Percentiles rank a stretch among this genome's conserved stretches.
Evolutionary conservation across 2,888 invertebrate species (phyloP).

Genomic region (Falcaria lacertinaria): DNA sequence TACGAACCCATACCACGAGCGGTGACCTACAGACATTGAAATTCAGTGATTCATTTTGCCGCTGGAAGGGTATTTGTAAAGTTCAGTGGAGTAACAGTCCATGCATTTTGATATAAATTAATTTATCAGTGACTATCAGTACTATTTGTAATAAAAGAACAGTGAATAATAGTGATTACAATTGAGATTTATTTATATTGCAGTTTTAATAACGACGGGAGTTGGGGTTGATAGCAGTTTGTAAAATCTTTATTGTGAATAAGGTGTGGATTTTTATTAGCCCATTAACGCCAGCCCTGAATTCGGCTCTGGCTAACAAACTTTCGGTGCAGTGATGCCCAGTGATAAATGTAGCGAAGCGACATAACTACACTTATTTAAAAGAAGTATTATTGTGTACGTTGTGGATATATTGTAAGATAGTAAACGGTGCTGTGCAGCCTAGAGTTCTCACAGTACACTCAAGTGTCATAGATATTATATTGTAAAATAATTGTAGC

Average conservation of each 20-base stretch:
- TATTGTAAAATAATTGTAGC: too few species aligned
- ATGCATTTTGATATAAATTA: neutral
- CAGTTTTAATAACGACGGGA: too few species aligned
- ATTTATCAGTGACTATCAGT: neutral
- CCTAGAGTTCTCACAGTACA: too few species aligned
- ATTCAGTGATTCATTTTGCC: neutral
- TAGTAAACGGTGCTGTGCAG: slow-evolving; percentile 20
- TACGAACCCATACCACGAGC: slow-evolving; percentile 29
- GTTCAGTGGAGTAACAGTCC: neutral
- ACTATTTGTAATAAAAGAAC: neutral
- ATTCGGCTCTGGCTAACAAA: too few species aligned
- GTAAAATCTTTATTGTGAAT: neutral
- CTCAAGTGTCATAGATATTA: too few species aligned
- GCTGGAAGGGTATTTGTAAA: neutral
- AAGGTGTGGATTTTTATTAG: neutral
- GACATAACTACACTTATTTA: slow-evolving; percentile 2
- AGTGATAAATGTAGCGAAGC: slow-evolving; percentile 7
- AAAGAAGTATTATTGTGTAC: slow-evolving; percentile 32
- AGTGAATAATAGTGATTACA: neutral
- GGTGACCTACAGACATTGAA: slow-evolving; percentile 17
- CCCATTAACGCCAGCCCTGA: too few species aligned
- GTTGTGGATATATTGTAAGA: slow-evolving; percentile 21
- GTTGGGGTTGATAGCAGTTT: neutral
- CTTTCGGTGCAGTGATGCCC: neutral
- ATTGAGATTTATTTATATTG: neutral